These are phyloP conservation scores for Ganaspis brasiliensis DNA, from an alignment of 2,888 invertebrate species.

Conservation along the genomic window DNA sequence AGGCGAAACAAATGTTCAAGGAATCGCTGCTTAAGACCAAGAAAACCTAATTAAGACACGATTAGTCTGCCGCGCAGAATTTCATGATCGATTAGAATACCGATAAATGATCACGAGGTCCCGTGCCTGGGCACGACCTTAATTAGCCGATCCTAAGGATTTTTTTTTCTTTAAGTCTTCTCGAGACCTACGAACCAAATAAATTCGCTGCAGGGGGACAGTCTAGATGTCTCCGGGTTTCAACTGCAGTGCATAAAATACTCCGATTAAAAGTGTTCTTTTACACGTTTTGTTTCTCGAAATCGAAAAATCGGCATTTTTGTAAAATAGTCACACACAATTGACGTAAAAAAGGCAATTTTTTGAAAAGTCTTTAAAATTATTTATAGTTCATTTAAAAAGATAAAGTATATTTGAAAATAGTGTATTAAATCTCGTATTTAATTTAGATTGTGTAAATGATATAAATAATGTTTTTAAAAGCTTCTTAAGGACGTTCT, in stretches of 20 bases:
- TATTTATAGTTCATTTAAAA: no score
- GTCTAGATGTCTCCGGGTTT: constrained; percentile 29
- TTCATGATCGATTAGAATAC: constrained; percentile 75
- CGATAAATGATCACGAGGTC: constrained; percentile 71
- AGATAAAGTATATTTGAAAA: no score
- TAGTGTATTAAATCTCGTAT: no score
- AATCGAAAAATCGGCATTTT: no score
- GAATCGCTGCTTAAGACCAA: constrained; percentile 44
- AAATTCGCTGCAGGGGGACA: constrained; percentile 11
- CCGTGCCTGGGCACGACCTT: constrained; percentile 72
- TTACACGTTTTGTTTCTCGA: no score
- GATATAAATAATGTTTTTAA: no score
- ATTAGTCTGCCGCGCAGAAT: constrained; percentile 73
- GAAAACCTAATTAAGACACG: constrained; percentile 77
- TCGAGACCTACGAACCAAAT: constrained; percentile 26
- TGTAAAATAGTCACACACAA: no score
- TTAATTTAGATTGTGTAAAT: no score
- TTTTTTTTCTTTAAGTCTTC: constrained; percentile 23
- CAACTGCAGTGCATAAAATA: background rate
- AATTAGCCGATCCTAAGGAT: constrained; percentile 70
- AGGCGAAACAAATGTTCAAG: constrained; percentile 43
- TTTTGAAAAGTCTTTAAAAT: no score
- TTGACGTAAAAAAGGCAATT: no score
- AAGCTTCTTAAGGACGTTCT: no score
- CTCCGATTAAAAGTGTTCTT: background rate